A percentile compares a stretch with the other conserved stretches of the same genome.
phyloP scores from a whole-genome alignment of 1,140 invertebrate genomes.

The Heliconius himera region DNA sequence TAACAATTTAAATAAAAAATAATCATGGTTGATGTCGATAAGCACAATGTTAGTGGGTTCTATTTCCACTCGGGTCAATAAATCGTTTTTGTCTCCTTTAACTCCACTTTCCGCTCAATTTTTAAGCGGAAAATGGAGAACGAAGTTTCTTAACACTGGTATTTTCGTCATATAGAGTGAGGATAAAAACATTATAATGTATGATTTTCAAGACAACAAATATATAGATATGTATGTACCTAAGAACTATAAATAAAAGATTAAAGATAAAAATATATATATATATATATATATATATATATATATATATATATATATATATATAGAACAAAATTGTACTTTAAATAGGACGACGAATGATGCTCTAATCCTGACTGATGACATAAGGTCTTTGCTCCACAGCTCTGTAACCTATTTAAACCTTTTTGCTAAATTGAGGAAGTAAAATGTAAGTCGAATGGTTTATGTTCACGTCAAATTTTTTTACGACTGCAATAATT shows the following conservation, averaged over 20 bases:
- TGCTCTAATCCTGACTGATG: constrained; percentile 23
- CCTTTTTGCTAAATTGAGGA: constrained; percentile 18
- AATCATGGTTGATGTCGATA: no score
- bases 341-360: neutral
- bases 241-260: neutral
- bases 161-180: no score
- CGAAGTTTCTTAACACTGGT: no score
- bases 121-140: no score
- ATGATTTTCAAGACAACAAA: no score
- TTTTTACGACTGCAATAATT: neutral
- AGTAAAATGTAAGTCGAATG: neutral
- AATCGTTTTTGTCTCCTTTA: no score
- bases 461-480: constrained; percentile 21
- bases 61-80: no score
- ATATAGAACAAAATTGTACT: neutral
- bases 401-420: constrained; percentile 8
- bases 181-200: no score
- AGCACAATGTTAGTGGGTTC: no score
- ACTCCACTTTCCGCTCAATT: no score
- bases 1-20: no score
- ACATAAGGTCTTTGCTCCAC: constrained; percentile 30
- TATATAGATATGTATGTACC: no score
- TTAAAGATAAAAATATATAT: neutral
- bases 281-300: neutral
- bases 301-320: neutral